Evolutionary conservation across 2,797 vertebrate species (phyloP).

Genomic region (Bradypodion ventrale): DNA sequence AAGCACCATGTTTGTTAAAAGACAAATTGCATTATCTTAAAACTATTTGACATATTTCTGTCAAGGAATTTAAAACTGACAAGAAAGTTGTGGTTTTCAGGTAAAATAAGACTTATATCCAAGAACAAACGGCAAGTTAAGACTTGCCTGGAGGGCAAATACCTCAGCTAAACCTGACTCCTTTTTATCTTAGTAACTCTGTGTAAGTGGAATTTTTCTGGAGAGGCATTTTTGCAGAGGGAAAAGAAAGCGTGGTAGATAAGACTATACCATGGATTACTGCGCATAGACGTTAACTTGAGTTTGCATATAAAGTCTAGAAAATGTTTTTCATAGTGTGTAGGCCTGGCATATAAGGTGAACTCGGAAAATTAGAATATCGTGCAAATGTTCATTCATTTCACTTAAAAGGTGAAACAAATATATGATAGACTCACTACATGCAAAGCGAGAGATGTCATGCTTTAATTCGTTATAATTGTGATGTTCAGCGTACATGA

Average conservation of each 20-base stretch:
- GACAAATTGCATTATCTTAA: constrained; percentile 27
- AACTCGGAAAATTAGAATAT: too few relatives aligned
- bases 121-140: constrained; percentile 54
- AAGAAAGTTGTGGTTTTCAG: constrained; percentile 28
- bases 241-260: constrained; percentile 20
- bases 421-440: too few relatives aligned
- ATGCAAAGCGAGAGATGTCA: too few relatives aligned
- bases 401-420: too few relatives aligned
- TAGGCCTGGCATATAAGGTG: too few relatives aligned
- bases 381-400: too few relatives aligned
- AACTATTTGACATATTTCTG: constrained; percentile 36
- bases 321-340: neutral
- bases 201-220: constrained; percentile 40
- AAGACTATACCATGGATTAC: neutral
- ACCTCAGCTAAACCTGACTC: constrained; percentile 45
- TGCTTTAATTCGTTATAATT: too few relatives aligned
- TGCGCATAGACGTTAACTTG: neutral
- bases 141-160: constrained; percentile 61
- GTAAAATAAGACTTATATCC: constrained; percentile 46
- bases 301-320: neutral
- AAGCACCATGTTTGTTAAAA: neutral
- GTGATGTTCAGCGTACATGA: too few relatives aligned
- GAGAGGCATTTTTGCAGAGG: constrained; percentile 34
- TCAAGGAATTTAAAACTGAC: constrained; percentile 25
- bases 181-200: constrained; percentile 50